These are phyloP conservation scores for Gorilla gorilla DNA, from an alignment of 2,113 vertebrate species.

Conservation along the genomic window DNA sequence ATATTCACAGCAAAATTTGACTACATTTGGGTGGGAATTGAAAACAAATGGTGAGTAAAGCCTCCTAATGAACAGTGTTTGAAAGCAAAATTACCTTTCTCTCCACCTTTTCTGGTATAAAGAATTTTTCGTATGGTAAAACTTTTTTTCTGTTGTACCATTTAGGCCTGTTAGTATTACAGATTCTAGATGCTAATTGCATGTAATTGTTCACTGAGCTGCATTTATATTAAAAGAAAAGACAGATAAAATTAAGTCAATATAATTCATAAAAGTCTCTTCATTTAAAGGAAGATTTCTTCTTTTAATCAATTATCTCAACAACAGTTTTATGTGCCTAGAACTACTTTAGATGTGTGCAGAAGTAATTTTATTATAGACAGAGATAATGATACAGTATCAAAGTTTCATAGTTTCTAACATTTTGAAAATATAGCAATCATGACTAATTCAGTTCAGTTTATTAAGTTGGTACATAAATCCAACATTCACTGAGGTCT, in stretches of 20 bases:
- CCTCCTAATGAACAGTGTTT: background rate
- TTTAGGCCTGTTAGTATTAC: background rate
- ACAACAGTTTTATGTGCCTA: background rate
- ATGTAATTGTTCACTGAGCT: background rate
- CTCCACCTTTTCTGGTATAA: background rate
- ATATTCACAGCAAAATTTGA: background rate
- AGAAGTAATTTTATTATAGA: conserved; percentile 15
- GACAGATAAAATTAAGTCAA: conserved; percentile 22
- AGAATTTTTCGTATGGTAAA: conserved; percentile 9
- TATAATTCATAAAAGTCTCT: background rate
- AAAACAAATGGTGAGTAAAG: conserved; percentile 27
- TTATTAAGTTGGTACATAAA: conserved; percentile 1
- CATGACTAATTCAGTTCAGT: background rate
- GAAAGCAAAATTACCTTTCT: conserved; percentile 31
- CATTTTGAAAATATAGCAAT: background rate
- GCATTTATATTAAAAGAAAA: conserved; percentile 13
- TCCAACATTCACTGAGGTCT: background rate
- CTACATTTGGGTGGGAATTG: background rate
- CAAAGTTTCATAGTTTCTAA: background rate
- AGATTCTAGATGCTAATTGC: background rate
- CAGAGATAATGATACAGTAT: background rate
- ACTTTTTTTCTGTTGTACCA: background rate
- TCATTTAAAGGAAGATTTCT: conserved; percentile 22
- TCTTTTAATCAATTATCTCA: conserved; percentile 16
- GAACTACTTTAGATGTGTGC: conserved; percentile 6